Percentiles rank a stretch among this genome's conserved stretches.
These are phyloP conservation scores for Bombycilla garrulus DNA, from an alignment of 2,113 vertebrate species.

Conservation along the genomic window DNA sequence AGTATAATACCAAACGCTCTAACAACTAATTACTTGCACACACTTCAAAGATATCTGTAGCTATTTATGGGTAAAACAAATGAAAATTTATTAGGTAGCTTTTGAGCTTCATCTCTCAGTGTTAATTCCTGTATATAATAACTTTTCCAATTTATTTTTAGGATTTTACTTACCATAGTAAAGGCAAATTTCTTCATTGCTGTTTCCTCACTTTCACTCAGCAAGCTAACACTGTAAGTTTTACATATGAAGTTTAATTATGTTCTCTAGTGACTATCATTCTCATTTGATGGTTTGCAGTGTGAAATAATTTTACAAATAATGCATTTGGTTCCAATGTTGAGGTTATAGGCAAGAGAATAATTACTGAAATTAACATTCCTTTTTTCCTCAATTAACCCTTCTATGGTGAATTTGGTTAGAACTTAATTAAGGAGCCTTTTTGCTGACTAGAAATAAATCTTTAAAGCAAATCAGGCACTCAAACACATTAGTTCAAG, in stretches of 20 bases:
- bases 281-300: background rate
- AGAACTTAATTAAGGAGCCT: background rate
- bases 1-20: background rate
- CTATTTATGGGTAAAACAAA: background rate
- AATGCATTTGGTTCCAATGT: background rate
- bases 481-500: background rate
- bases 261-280: background rate
- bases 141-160: slow-evolving; percentile 23
- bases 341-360: background rate
- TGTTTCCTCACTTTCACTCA: background rate
- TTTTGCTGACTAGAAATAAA: background rate
- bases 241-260: background rate
- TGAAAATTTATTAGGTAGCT: background rate
- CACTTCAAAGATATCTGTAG: background rate
- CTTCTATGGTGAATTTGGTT: background rate
- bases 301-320: slow-evolving; percentile 29
- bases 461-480: background rate
- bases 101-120: background rate
- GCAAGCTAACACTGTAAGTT: background rate
- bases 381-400: background rate
- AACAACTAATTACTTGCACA: background rate
- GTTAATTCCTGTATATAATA: background rate
- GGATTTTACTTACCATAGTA: background rate
- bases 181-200: background rate
- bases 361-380: background rate